Percentiles rank a stretch among this genome's conserved stretches.
phyloP scores from a whole-genome alignment of 2,113 vertebrate species.

The Sigmodon hispidus region DNA sequence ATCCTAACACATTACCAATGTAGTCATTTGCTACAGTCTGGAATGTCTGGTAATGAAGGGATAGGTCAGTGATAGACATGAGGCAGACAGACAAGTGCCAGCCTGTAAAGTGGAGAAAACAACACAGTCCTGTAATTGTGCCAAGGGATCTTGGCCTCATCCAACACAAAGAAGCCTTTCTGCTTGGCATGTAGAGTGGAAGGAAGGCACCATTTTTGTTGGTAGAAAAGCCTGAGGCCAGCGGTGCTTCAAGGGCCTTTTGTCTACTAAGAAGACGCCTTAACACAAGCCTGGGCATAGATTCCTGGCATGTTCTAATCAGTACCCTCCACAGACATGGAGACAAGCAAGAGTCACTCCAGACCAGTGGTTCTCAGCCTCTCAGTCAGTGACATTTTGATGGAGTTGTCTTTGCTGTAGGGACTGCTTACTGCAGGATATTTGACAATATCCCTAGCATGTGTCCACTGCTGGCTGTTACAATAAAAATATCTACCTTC shows the following conservation, averaged over 20 bases:
- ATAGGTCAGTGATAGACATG: slow-evolving; percentile 4
- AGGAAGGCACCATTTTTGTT: slow-evolving; percentile 60
- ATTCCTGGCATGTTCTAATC: not conserved
- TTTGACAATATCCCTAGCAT: not conserved
- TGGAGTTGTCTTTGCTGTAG: not conserved
- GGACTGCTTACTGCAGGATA: not conserved
- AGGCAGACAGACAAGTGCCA: slow-evolving; percentile 65
- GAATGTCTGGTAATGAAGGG: slow-evolving; percentile 36
- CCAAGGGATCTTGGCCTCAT: not conserved
- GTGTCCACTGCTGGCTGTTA: not conserved
- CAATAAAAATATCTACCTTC: not conserved
- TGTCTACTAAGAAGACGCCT: slow-evolving; percentile 59
- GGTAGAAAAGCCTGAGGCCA: slow-evolving; percentile 68
- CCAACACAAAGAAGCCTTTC: slow-evolving; percentile 66
- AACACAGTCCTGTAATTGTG: slow-evolving; percentile 42
- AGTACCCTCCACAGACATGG: not conserved
- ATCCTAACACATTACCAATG: not conserved
- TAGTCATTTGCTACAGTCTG: not conserved
- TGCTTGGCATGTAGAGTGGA: not conserved
- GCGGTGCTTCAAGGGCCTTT: slow-evolving; percentile 60
- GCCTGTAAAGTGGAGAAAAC: slow-evolving; percentile 59
- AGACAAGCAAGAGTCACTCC: slow-evolving; percentile 17
- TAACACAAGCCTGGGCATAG: slow-evolving; percentile 57
- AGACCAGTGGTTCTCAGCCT: slow-evolving; percentile 24
- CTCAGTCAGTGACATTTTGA: not conserved